Percentiles rank a stretch among this genome's conserved stretches.
These are phyloP conservation scores for Thermophis baileyi DNA, from an alignment of 2,113 vertebrate species.

Conservation along the genomic window DNA sequence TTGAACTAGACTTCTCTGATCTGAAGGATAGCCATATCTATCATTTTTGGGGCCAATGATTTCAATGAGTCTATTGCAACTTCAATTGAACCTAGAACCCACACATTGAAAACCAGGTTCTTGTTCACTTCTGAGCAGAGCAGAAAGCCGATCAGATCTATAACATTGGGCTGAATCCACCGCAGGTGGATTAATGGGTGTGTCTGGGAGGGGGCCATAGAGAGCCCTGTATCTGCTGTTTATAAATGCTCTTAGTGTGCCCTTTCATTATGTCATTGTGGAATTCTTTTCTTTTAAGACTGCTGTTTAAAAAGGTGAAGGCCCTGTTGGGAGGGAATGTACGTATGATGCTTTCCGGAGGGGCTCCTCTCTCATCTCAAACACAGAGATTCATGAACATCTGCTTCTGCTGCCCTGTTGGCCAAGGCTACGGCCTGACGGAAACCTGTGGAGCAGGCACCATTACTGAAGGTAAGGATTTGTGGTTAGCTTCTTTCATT, in stretches of 20 bases:
- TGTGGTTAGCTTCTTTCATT: neutral
- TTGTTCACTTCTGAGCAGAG: no score
- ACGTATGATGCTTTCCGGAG: slow-evolving; percentile 92
- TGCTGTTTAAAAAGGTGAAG: slow-evolving; percentile 90
- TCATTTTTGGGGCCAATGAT: neutral
- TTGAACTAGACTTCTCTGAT: neutral
- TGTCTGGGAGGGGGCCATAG: neutral
- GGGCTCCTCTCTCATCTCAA: slow-evolving; percentile 87
- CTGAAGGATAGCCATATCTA: neutral
- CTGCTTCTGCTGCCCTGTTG: slow-evolving; percentile 95
- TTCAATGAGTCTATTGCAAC: neutral
- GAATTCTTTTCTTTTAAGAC: slow-evolving; percentile 60
- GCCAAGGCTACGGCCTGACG: slow-evolving; percentile 93
- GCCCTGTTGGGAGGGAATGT: slow-evolving; percentile 86
- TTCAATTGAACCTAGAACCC: neutral
- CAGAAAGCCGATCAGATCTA: neutral
- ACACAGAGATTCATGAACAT: slow-evolving; percentile 98
- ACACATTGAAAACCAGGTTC: neutral
- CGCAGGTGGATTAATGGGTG: neutral
- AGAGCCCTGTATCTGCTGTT: no score
- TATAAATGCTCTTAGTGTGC: neutral
- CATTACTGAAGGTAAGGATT: slow-evolving; percentile 85
- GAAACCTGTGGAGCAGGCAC: slow-evolving; percentile 95
- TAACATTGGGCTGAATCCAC: no score
- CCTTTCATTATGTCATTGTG: neutral